phyloP scores from a whole-genome alignment of 2,113 vertebrate genomes.

The Dicerorhinus sumatrensis region DNA sequence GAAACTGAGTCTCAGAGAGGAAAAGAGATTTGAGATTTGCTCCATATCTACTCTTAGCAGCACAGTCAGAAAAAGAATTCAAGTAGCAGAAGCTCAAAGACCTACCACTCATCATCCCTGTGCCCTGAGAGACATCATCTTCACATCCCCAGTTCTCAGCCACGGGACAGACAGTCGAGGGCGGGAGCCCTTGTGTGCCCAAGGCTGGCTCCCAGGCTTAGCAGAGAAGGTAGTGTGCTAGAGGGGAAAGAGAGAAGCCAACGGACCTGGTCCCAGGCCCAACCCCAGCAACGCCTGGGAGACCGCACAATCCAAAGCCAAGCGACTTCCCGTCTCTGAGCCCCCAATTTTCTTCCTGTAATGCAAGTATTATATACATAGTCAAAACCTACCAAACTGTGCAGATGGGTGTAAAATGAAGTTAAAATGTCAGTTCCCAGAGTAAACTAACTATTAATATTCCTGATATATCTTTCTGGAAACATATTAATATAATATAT shows the following conservation, averaged over 20 bases:
- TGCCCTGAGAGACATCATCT: neutral
- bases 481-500: neutral
- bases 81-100: neutral
- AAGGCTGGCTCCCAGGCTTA: neutral
- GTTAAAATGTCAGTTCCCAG: neutral
- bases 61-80: neutral
- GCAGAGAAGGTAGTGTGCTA: neutral
- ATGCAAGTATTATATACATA: neutral
- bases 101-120: neutral
- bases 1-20: neutral
- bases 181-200: rapidly evolving
- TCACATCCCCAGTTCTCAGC: neutral
- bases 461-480: neutral
- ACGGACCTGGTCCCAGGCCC: neutral
- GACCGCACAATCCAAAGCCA: neutral
- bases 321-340: neutral
- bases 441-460: neutral
- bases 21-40: neutral
- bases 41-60: neutral
- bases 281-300: neutral
- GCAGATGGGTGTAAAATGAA: neutral
- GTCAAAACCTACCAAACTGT: neutral
- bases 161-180: neutral
- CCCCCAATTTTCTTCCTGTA: neutral
- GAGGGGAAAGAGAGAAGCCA: neutral